phyloP scores from a whole-genome alignment of 2,113 vertebrate genomes.

The Chaetorhynchus papuensis region DNA sequence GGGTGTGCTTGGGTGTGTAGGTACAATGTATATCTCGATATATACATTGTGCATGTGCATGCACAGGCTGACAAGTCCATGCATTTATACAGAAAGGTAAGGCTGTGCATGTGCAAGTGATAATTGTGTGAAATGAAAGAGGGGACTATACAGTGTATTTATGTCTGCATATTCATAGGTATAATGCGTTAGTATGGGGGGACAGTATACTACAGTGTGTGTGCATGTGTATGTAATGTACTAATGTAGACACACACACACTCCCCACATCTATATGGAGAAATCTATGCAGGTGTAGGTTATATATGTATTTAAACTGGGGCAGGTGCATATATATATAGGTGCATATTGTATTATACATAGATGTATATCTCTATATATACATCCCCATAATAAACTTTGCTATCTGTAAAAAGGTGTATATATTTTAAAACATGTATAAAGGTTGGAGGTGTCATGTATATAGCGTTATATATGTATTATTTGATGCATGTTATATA shows the following conservation, averaged over 20 bases:
- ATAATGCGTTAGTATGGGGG: neutral
- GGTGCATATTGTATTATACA: neutral
- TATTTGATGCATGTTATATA: neutral
- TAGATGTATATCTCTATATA: accelerated
- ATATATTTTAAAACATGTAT: neutral
- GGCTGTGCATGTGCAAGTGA: neutral
- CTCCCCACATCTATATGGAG: neutral
- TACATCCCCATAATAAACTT: no score
- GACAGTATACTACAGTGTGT: neutral
- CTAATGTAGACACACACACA: neutral
- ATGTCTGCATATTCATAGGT: neutral
- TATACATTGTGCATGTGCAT: accelerated
- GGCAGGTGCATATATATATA: neutral
- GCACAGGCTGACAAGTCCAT: neutral
- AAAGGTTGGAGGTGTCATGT: neutral
- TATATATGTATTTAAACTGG: neutral
- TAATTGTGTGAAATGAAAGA: neutral
- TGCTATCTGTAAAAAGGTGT: neutral
- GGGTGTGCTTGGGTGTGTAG: neutral
- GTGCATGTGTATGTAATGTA: no score
- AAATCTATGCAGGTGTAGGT: no score
- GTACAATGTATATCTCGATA: no score
- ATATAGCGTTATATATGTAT: neutral
- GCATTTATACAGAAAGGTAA: neutral
- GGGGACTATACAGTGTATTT: neutral